Base-by-base conservation (phyloP, 2,113 vertebrate genomes). In the Urocolius indicus region DNA sequence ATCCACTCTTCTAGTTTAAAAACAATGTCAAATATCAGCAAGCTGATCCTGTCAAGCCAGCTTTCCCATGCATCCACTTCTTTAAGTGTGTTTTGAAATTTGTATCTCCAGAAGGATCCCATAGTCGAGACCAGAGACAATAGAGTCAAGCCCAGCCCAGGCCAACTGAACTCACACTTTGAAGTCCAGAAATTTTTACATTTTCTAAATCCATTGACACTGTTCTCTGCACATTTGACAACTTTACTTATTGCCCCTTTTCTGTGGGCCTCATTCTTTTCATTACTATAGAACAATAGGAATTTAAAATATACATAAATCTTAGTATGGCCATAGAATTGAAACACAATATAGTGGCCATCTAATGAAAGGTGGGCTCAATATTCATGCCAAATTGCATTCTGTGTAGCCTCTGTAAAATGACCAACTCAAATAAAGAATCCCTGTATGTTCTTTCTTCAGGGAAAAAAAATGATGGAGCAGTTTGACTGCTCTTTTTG, bases 181-280 rank as follows among this genome's bases (percentile, higher is more conserved):
- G 72, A 94, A 86, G 65, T 69, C 52, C 52, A 92, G 72, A 67
- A 93, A 68, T 49, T 78, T 0, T 72, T 59, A 22, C 59, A 49
- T 90, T 88, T 93, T 88, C 93, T 69, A 96, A 87, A 90, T 72
- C 85, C 41, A 23, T 45, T 92, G 85, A 27, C 72, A 90, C 46
- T 65, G 83, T 88, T 86, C 90, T 80, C 72, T 94, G 55, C 55
- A 34, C 34, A 55, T 11, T 80, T 45, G 41, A 62, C 54, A 83
- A 30, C 51, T 90, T 74, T 76, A 65, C 11, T 79, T 92, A 52
- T 23, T 89, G 21, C 26, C 26, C 54, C 41, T 30, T 15, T 29
- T 32, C 45, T 15, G 11, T 52, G 65, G 63, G 54, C 48, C 55
- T 75, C 65, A 34, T 93, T 93, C 51, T 92, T 89, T 46, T 71